Evolutionary conservation across 2,113 vertebrate genomes (phyloP), one percentile per base, ranked within the genome.

Genomic region (Narcine bancroftii): DNA sequence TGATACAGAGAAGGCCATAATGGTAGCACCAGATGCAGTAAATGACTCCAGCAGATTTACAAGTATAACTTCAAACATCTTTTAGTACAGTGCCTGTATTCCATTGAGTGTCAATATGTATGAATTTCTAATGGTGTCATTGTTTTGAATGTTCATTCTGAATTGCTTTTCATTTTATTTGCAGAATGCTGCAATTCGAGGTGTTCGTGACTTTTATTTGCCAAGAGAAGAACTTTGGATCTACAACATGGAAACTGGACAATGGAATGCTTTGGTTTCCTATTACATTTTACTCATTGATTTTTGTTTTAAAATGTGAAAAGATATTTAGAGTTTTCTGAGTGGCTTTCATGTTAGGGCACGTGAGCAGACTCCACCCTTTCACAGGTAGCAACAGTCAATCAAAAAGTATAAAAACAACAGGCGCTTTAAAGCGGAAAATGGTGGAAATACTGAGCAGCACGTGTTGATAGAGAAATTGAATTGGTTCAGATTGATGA

Each of bases 181-280:
- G 87, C 94, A 99, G 98, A 99, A 98, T 45, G 96, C 97, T 81
- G 97, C 97, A 92, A 96, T 96, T 65, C 95, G 95, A 60, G 97
- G 96, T 50, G 96, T 97, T 92, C 96, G 97, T 92, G 98, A 99
- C 94, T 96, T 99, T 93, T 99, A 99, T 83, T 94, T 99, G 94
- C 98, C 98, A 3, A 96, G 96, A 95, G 97, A 97, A 94, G 98
- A 99, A 94, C 96, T 99, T 89, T 99, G 98, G 98, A 97, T 97
- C 47, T 99, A 98, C 95, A 97, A 97, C 95, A 98, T 99, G 97
- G 98, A 99, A 94, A 97, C 97, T 92, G 96, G 96, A 94, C 95
- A 96, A 95, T 99, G 98, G 98, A 99, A 47, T 91, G 53, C 21
- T 36, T 87, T n/a, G n/a, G 21, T 87, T 9, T 85, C 33, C 53